phyloP scores from a whole-genome alignment of 1,140 invertebrate species.

The Hetaerina americana region DNA sequence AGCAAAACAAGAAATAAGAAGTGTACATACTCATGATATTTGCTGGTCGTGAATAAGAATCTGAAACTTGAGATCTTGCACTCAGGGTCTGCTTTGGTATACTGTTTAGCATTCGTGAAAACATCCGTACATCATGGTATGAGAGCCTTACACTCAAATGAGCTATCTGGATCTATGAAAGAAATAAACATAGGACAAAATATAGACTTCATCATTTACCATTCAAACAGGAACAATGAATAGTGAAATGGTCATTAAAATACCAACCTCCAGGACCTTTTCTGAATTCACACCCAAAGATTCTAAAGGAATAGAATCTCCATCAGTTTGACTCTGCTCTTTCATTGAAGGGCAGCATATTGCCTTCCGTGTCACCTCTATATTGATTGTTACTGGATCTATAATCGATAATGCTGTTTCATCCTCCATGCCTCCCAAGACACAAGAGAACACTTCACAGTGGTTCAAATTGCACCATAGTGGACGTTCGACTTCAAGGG shows the following conservation, averaged over 20 bases:
- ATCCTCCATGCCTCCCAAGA: constrained; percentile 69
- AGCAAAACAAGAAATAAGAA: no score
- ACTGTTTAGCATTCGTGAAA: constrained; percentile 74
- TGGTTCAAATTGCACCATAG: constrained; percentile 78
- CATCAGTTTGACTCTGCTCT: constrained; percentile 18
- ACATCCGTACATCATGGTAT: constrained; percentile 89
- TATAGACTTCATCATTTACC: no score
- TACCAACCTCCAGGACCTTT: constrained; percentile 14
- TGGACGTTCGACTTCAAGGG: constrained; percentile 54
- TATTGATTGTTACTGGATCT: constrained; percentile 74
- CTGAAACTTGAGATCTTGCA: constrained; percentile 31
- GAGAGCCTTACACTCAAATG: constrained; percentile 77
- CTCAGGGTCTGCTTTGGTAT: constrained; percentile 61
- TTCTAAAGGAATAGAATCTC: background rate
- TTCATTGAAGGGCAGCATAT: constrained; percentile 8
- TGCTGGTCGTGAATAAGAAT: constrained; percentile 19
- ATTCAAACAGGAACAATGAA: no score
- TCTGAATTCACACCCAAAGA: no score
- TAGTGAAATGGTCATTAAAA: no score
- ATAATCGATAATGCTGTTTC: constrained; percentile 93
- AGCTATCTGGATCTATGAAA: constrained; percentile 31
- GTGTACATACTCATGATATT: constrained; percentile 28
- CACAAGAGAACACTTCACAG: constrained; percentile 88
- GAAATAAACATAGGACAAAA: no score
- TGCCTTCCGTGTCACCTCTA: constrained; percentile 43